Percentiles rank a stretch among this genome's conserved stretches.
These are phyloP conservation scores for Pseudorhombus dupliciocellatus DNA, from an alignment of 2,113 vertebrate species.

Conservation along the genomic window DNA sequence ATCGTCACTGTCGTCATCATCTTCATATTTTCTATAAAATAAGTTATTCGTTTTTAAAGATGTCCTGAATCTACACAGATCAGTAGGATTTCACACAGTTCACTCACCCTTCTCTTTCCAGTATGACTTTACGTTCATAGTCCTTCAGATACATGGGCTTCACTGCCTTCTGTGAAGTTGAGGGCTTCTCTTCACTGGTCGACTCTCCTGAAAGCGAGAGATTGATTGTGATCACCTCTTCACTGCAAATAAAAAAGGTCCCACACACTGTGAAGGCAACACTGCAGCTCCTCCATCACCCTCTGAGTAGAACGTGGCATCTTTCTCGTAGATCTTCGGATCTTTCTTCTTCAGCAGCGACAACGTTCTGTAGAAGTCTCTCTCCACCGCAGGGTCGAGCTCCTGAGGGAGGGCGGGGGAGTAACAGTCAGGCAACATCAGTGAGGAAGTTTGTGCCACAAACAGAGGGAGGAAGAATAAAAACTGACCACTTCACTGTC, in stretches of 20 bases:
- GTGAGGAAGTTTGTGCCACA: background rate
- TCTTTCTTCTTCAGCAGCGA: constrained; percentile 91
- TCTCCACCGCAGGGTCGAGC: constrained; percentile 85
- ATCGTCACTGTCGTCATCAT: constrained; percentile 84
- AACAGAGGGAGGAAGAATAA: background rate
- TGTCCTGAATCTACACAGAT: background rate
- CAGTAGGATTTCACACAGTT: background rate
- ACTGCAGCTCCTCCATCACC: constrained; percentile 5
- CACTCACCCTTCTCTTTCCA: constrained; percentile 89
- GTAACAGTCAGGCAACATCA: background rate
- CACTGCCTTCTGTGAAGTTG: constrained; percentile 70
- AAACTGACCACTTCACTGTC: constrained; percentile 82
- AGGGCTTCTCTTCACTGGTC: constrained; percentile 52
- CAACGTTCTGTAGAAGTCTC: constrained; percentile 88
- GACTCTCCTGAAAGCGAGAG: constrained; percentile 34
- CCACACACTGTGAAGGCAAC: background rate
- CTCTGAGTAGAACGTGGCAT: constrained; percentile 83
- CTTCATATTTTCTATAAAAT: constrained; percentile 86
- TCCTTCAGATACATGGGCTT: constrained; percentile 91
- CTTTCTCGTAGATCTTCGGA: constrained; percentile 87
- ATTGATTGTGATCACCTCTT: background rate
- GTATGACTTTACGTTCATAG: constrained; percentile 89
- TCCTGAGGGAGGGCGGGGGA: constrained; percentile 70
- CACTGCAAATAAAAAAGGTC: no score
- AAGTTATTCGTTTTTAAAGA: background rate